phyloP scores from a whole-genome alignment of 2,797 vertebrate genomes.

The Aselliscus stoliczkanus region DNA sequence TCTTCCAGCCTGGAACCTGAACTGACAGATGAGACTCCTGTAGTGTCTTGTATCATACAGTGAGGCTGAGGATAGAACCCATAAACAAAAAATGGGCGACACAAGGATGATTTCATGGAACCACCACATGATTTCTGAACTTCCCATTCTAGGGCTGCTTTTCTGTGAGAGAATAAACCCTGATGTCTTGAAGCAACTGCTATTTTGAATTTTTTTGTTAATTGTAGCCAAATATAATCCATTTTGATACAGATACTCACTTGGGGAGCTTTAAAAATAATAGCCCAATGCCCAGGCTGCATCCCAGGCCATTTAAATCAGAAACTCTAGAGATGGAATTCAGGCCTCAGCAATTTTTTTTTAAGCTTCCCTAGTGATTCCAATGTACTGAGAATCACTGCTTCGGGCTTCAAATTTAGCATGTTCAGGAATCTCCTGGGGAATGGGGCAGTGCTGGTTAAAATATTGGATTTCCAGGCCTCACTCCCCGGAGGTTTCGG shows the following conservation, averaged over 20 bases:
- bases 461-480: not conserved
- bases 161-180: not conserved
- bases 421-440: constrained; percentile 2
- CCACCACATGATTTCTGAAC: not conserved
- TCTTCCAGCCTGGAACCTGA: not conserved
- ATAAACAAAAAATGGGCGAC: not conserved
- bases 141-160: not conserved
- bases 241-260: constrained; percentile 33
- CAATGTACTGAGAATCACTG: not conserved
- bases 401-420: not conserved
- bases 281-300: not conserved
- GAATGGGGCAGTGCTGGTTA: not conserved
- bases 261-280: constrained; percentile 41
- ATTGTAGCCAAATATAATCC: constrained; percentile 7
- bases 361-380: not conserved
- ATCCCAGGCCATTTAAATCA: constrained; percentile 13
- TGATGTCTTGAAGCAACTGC: not conserved
- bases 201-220: constrained; percentile 24
- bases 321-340: constrained; percentile 15
- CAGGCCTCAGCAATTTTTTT: constrained; percentile 19
- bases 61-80: not conserved
- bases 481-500: not conserved
- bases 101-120: not conserved
- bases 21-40: not conserved
- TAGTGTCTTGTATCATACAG: not conserved